phyloP scores from a whole-genome alignment of 2,113 vertebrate species.

The Loxodonta africana region DNA sequence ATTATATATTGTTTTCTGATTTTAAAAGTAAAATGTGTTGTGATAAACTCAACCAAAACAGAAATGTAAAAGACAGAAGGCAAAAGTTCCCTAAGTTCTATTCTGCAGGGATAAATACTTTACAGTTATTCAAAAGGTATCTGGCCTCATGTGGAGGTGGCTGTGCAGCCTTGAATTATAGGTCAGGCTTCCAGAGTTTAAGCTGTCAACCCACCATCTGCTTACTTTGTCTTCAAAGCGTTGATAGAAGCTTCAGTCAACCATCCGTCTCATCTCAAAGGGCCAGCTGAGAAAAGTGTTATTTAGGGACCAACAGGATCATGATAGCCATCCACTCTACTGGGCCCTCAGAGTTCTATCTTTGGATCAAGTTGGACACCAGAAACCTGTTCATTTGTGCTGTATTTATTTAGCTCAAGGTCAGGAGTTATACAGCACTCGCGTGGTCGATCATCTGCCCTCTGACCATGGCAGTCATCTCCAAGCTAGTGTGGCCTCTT shows the following conservation, averaged over 20 bases:
- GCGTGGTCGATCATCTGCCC: fast-evolving
- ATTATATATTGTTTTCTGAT: not conserved
- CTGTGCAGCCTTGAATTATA: not conserved
- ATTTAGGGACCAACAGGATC: not conserved
- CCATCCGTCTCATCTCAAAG: not conserved
- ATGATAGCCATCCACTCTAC: not conserved
- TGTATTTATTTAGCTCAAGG: not conserved
- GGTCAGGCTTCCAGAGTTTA: not conserved
- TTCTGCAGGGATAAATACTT: not conserved
- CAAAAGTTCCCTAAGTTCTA: not conserved
- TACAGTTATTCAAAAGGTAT: not conserved
- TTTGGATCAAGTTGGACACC: not conserved
- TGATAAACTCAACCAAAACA: not conserved
- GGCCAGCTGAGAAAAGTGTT: not conserved
- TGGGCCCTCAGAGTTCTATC: not conserved
- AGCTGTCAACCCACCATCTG: not conserved
- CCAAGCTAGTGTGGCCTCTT: not conserved
- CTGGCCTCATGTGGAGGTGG: not conserved
- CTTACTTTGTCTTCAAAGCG: not conserved
- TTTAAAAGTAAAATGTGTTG: not conserved
- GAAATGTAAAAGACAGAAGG: not conserved
- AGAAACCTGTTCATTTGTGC: not conserved
- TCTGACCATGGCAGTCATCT: not conserved
- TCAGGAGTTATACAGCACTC: not conserved
- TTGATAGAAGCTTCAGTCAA: not conserved